Evolutionary conservation across 2,113 vertebrate genomes (phyloP).

Genomic region (Nestor notabilis): DNA sequence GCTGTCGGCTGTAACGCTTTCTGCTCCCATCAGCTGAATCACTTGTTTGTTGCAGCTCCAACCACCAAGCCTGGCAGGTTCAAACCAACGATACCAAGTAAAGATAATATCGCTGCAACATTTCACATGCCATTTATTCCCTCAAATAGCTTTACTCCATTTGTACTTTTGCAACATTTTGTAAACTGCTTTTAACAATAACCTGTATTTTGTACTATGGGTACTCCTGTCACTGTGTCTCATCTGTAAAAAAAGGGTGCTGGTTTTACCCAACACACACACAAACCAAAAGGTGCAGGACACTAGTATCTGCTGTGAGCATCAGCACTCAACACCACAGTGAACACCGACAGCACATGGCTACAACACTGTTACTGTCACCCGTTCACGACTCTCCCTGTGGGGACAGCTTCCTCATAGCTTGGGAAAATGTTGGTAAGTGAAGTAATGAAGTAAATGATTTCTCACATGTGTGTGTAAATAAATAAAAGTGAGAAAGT

Average conservation of each 20-base stretch:
- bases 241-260: not conserved
- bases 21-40: not conserved
- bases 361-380: not conserved
- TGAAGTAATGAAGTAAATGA: not conserved
- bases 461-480: not conserved
- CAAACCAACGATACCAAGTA: not conserved
- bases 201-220: not conserved
- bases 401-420: not conserved
- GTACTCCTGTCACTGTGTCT: too few relatives aligned
- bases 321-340: rapidly evolving
- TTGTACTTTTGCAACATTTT: not conserved
- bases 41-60: not conserved
- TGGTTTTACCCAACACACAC: not conserved
- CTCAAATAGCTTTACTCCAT: not conserved
- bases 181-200: not conserved
- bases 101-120: not conserved
- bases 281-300: rapidly evolving
- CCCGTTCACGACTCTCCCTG: rapidly evolving
- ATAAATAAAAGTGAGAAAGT: not conserved
- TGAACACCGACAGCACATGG: not conserved
- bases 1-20: not conserved
- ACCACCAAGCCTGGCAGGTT: not conserved
- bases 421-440: not conserved
- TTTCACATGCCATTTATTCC: not conserved
- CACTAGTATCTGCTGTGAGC: rapidly evolving